Evolutionary conservation across 2,113 vertebrate species (phyloP).

Genomic region (Tragelaphus buxtoni): DNA sequence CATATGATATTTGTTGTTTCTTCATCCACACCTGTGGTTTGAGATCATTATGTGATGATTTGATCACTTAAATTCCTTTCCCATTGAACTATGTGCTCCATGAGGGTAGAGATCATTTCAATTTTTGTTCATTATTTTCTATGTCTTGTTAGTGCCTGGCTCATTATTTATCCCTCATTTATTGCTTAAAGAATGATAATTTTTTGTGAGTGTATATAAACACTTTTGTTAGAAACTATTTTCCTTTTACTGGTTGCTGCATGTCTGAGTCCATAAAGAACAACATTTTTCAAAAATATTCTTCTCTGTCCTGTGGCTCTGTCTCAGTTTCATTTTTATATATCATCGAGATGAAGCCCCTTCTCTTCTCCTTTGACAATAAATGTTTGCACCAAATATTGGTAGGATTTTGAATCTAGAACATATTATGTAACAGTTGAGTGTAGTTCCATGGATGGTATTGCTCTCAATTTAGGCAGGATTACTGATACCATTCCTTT

Average conservation of each 20-base stretch:
- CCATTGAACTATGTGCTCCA: background rate
- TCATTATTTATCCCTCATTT: background rate
- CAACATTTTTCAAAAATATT: background rate
- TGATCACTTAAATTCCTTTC: background rate
- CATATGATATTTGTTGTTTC: background rate
- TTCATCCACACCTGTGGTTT: background rate
- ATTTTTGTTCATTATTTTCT: background rate
- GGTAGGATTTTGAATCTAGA: constrained; percentile 39
- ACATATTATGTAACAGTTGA: constrained; percentile 11
- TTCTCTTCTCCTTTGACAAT: constrained; percentile 3
- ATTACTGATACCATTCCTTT: constrained; percentile 53
- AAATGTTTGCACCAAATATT: constrained; percentile 36
- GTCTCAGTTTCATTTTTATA: constrained; percentile 29
- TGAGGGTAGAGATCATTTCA: background rate
- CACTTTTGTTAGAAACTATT: background rate
- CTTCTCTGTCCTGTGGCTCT: background rate
- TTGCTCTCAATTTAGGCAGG: constrained; percentile 54
- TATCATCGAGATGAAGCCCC: background rate
- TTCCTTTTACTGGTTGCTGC: background rate
- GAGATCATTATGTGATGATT: background rate
- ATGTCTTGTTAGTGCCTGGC: background rate
- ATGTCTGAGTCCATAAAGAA: background rate
- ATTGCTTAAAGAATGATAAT: background rate
- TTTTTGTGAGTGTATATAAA: background rate
- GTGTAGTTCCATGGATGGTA: background rate